These are phyloP conservation scores for Lanius collurio DNA, from an alignment of 2,113 vertebrate species.

Conservation along the genomic window DNA sequence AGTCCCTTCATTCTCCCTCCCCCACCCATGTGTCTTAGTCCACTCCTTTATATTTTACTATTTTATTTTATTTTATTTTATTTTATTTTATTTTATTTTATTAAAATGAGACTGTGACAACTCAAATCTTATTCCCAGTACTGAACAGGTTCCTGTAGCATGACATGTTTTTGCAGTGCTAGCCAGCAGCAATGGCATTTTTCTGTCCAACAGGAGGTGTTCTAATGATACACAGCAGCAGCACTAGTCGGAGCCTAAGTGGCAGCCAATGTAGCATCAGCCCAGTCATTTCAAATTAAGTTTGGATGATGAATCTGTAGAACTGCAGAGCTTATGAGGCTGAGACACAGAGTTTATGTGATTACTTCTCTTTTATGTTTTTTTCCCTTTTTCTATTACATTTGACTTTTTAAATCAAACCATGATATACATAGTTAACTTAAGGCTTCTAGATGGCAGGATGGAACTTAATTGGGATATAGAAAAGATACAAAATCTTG, in stretches of 20 bases:
- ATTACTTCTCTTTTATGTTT: neutral
- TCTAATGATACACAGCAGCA: neutral
- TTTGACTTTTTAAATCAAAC: neutral
- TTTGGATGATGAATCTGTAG: constrained; percentile 22
- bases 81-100: neutral
- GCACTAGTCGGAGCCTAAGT: neutral
- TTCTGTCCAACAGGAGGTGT: constrained; percentile 5
- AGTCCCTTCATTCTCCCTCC: neutral
- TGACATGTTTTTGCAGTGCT: neutral
- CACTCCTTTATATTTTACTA: neutral
- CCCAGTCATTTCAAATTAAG: constrained; percentile 38
- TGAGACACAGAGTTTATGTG: neutral
- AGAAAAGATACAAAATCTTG: neutral
- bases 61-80: neutral
- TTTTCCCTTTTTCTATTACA: neutral
- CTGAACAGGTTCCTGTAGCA: neutral
- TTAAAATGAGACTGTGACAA: neutral
- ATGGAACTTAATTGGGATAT: neutral
- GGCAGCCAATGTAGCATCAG: neutral
- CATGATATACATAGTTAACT: neutral
- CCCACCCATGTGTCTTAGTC: rapidly evolving
- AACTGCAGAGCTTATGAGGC: neutral
- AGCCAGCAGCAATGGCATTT: neutral
- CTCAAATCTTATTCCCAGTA: neutral
- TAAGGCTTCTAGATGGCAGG: neutral